Evolutionary conservation across 2,797 vertebrate genomes (phyloP).

Genomic region (Esox lucius): DNA sequence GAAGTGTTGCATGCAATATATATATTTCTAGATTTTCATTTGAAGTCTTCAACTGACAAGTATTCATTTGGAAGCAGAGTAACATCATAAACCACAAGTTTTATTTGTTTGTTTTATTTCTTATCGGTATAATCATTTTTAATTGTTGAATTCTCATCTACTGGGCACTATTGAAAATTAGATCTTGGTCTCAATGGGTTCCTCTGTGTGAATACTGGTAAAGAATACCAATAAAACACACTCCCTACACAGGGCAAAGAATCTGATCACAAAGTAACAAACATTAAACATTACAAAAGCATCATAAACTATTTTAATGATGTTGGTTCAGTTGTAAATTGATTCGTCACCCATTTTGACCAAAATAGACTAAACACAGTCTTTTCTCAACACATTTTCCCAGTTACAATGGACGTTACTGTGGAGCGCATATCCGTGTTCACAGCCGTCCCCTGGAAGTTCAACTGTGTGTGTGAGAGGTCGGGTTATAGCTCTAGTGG

Average conservation of each 20-base stretch:
- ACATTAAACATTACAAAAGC: not conserved
- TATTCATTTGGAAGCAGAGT: not conserved
- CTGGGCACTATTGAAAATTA: too few species aligned
- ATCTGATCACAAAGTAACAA: not conserved
- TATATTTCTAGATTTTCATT: not conserved
- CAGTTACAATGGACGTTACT: too few species aligned
- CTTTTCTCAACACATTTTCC: too few species aligned
- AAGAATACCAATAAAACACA: not conserved
- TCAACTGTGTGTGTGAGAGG: slow-evolving; percentile 11
- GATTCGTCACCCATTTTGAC: too few species aligned
- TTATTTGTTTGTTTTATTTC: too few species aligned
- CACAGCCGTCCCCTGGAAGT: not conserved
- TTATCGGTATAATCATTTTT: too few species aligned
- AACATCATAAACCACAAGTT: too few species aligned
- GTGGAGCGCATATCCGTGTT: not conserved
- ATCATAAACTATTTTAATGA: too few species aligned
- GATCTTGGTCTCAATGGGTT: too few species aligned
- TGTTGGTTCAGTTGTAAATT: too few species aligned
- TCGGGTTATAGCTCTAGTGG: not conserved
- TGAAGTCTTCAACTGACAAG: not conserved
- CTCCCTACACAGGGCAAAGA: not conserved
- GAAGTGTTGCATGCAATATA: slow-evolving; percentile 1
- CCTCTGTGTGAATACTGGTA: not conserved
- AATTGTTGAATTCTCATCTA: too few species aligned
- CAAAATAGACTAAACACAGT: too few species aligned